phyloP scores from a whole-genome alignment of 2,888 invertebrate species.

The Perizoma affinitatum region DNA sequence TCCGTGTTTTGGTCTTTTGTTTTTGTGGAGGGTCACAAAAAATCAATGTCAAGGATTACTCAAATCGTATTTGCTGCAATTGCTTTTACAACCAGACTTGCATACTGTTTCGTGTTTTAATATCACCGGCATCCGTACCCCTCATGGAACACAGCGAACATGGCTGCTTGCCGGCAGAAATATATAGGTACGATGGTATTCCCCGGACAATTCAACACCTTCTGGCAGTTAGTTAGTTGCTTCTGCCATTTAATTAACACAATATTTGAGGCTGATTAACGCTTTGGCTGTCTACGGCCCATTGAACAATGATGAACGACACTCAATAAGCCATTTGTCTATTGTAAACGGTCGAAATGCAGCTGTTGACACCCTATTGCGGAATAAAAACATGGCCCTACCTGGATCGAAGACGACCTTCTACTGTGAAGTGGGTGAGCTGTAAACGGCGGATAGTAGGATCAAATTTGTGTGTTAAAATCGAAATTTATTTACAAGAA shows the following conservation, averaged over 20 bases:
- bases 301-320: slow-evolving; percentile 10
- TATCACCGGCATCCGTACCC: neutral
- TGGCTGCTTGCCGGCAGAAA: too few relatives aligned
- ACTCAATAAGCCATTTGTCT: slow-evolving; percentile 18
- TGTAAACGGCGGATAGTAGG: too few relatives aligned
- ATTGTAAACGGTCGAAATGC: slow-evolving; percentile 9
- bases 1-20: slow-evolving; percentile 27
- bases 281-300: too few relatives aligned
- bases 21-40: slow-evolving; percentile 22
- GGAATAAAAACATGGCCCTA: slow-evolving; percentile 2
- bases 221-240: too few relatives aligned
- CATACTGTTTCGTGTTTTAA: neutral
- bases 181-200: too few relatives aligned
- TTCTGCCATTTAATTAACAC: too few relatives aligned
- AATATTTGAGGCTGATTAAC: neutral
- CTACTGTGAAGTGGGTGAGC: too few relatives aligned
- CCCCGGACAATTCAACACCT: too few relatives aligned
- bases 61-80: slow-evolving; percentile 10
- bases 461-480: too few relatives aligned
- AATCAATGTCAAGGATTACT: slow-evolving; percentile 30
- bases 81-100: neutral
- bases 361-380: slow-evolving; percentile 21
- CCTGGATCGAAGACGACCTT: neutral
- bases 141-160: too few relatives aligned
- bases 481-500: too few relatives aligned